A percentile compares a stretch with the other conserved stretches of the same genome.
Evolutionary conservation across 2,888 invertebrate genomes (phyloP).

Genomic region (Scaptomyza cyrtandrae): DNA sequence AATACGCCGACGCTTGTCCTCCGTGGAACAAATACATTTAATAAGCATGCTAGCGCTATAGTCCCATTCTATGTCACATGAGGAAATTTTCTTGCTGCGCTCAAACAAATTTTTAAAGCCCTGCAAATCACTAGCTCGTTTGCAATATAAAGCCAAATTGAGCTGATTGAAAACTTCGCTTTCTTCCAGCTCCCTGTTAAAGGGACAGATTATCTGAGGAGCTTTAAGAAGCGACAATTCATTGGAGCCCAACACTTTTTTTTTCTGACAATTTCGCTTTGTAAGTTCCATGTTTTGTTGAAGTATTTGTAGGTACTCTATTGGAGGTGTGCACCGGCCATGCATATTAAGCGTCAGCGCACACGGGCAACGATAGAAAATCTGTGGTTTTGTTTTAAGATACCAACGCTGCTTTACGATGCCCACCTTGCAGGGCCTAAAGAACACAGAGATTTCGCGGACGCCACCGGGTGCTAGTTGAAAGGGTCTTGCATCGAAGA

Average conservation of each 20-base stretch:
- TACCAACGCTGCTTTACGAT: constrained; percentile 75
- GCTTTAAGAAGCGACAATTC: too few species aligned
- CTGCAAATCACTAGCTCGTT: constrained; percentile 27
- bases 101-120: constrained; percentile 38
- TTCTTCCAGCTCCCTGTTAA: constrained; percentile 39
- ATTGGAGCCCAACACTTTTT: accelerated
- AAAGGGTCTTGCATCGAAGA: constrained; percentile 71
- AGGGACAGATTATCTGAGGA: constrained; percentile 18
- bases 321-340: constrained; percentile 65
- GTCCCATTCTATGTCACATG: constrained; percentile 47
- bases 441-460: constrained; percentile 61
- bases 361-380: constrained; percentile 57
- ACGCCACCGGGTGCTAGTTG: constrained; percentile 54
- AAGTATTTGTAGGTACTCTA: constrained; percentile 60
- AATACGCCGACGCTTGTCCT: constrained; percentile 12
- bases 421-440: constrained; percentile 66
- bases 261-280: not conserved
- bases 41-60: constrained; percentile 48
- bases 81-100: not conserved
- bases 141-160: constrained; percentile 52
- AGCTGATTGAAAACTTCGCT: constrained; percentile 55
- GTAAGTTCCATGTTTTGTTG: constrained; percentile 16
- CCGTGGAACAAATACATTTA: constrained; percentile 30
- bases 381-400: constrained; percentile 57
- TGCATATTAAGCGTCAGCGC: constrained; percentile 62